Evolutionary conservation across 1,140 invertebrate genomes (phyloP).

Genomic region (Leptinotarsa texana): DNA sequence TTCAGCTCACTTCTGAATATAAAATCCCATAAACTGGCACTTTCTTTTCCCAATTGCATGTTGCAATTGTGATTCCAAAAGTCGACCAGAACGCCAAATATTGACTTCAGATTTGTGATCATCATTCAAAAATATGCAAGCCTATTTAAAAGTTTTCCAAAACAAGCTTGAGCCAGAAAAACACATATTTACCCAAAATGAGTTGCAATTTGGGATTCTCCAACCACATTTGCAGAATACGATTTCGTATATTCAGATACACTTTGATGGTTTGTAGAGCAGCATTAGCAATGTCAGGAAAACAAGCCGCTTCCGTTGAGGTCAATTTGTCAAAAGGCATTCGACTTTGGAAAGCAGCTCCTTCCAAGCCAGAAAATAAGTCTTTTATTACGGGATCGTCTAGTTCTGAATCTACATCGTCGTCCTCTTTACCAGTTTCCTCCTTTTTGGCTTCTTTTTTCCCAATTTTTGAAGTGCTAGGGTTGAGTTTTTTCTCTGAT

Average conservation of each 20-base stretch:
- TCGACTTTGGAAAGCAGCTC: slow-evolving; percentile 90
- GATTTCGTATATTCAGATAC: slow-evolving; percentile 91
- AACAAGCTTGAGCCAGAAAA: too few species aligned
- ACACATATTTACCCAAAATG: too few species aligned
- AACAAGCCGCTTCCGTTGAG: slow-evolving; percentile 89
- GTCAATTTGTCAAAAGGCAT: slow-evolving; percentile 95
- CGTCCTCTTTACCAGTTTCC: slow-evolving; percentile 59
- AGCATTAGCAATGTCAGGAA: slow-evolving; percentile 85
- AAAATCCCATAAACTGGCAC: too few species aligned
- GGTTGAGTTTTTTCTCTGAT: slow-evolving; percentile 53
- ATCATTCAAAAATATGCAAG: too few species aligned
- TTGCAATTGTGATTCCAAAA: too few species aligned
- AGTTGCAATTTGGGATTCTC: slow-evolving; percentile 94
- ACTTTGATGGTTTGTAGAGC: slow-evolving; percentile 85
- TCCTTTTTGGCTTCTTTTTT: slow-evolving; percentile 56
- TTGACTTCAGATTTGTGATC: too few species aligned
- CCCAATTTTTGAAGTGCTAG: slow-evolving; percentile 51
- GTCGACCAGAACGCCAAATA: too few species aligned
- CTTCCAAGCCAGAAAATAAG: slow-evolving; percentile 73
- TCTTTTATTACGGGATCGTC: slow-evolving; percentile 55
- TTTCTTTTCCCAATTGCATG: too few species aligned
- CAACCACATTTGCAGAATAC: slow-evolving; percentile 94
- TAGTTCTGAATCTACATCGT: slow-evolving; percentile 56
- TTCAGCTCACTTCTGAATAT: too few species aligned
- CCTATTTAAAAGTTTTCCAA: too few species aligned